Base-by-base conservation (phyloP, 2,888 invertebrate species). In the Peribatodes rhomboidaria region DNA sequence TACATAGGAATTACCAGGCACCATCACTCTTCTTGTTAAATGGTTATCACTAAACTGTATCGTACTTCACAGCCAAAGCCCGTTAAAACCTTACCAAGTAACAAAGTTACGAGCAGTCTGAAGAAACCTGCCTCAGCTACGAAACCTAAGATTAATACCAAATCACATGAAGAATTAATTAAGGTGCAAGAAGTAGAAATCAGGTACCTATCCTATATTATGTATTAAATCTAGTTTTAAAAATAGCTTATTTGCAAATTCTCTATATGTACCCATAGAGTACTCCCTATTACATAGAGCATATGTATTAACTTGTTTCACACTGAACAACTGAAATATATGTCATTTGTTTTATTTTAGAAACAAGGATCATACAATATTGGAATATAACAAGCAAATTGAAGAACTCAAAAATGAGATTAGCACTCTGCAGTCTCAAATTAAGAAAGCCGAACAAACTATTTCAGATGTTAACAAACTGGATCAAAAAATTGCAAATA, bases 141-240 rank as follows among this genome's bases (percentile, higher is more conserved):
- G 9, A 80, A 76, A 71, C 62, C 65, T 41, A 79, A 72, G 61
- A 68, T 55, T 33, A 75, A 65, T 41, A 79, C 61, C 67, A 82
- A 83, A 76, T 67, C 77, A 49, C 79, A 82, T 57, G 82, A 84
- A 72, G 92, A 93, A 72, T 71, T 91, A 47, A 82, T 92, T 49
- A 88, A 88, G 76, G 83, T 87, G 35, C 92, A 92, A 72, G 89
- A 92, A 79, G 91, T 89, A 52, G 92, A 93, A 86, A 91, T 92
- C 69, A 87, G 91, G 93, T 92, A n/a, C n/a, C n/a, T n/a, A 83
- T 4, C 1, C 7, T n/a, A 6, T 22, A 22, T n/a, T 11, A 2
- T 44, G 10, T 20, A n/a, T 20, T 13, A 44, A 44, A 44, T 44
- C 13, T 13, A 44, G 0, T 18, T 16, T 7, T n/a, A 9, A 14